phyloP scores from a whole-genome alignment of 2,113 vertebrate species.

The Conger conger region DNA sequence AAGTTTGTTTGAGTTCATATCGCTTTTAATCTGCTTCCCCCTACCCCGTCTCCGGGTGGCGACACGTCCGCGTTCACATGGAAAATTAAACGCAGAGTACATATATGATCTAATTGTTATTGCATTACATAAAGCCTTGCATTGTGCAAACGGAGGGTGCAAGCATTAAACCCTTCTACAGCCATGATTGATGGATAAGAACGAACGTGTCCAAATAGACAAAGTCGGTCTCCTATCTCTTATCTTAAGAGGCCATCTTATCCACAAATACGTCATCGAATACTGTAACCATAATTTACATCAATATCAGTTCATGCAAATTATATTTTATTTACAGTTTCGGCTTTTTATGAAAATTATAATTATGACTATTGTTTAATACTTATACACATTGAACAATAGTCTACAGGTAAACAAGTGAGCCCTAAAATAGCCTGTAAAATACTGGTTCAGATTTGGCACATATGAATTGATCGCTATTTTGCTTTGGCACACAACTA shows the following conservation, averaged over 20 bases:
- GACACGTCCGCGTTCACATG: constrained; percentile 34
- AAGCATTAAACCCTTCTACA: neutral
- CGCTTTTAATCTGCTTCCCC: constrained; percentile 20
- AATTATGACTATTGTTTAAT: too few relatives aligned
- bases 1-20: constrained; percentile 39
- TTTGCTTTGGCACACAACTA: neutral
- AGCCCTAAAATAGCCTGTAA: neutral
- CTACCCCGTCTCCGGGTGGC: constrained; percentile 14
- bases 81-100: constrained; percentile 19
- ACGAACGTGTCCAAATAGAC: neutral
- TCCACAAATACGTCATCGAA: neutral
- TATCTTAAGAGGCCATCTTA: too few relatives aligned
- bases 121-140: constrained; percentile 30
- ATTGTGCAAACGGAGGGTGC: neutral
- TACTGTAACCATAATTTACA: neutral
- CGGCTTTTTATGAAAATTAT: neutral
- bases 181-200: neutral
- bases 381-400: neutral
- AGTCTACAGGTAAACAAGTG: neutral
- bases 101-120: neutral
- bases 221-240: neutral
- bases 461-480: neutral
- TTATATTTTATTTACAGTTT: neutral
- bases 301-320: neutral
- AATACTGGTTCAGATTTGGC: neutral